These are phyloP conservation scores for Oxyteleia sp. DNA, from an alignment of 2,888 invertebrate genomes.

Conservation along the genomic window DNA sequence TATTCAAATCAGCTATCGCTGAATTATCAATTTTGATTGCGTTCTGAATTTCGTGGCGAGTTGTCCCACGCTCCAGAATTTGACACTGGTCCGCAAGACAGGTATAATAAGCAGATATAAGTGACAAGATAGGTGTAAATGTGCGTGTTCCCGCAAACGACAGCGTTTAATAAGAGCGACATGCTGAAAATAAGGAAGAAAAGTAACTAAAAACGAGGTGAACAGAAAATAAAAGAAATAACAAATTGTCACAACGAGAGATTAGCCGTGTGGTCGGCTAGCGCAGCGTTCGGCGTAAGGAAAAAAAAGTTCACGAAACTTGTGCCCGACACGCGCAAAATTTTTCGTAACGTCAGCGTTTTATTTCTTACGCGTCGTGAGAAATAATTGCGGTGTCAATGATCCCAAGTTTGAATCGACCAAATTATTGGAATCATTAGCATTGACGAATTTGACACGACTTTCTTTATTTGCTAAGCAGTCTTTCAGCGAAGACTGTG, in stretches of 20 bases:
- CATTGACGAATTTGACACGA: conserved; percentile 41
- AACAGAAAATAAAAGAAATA: conserved; percentile 36
- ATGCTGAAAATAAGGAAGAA: conserved; percentile 36
- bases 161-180: conserved; percentile 59
- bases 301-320: conserved; percentile 42
- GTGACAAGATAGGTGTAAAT: conserved; percentile 72
- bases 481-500: conserved; percentile 10
- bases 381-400: conserved; percentile 67
- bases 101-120: conserved; percentile 77
- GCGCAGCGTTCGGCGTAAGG: conserved; percentile 39
- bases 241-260: conserved; percentile 51
- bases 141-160: conserved; percentile 72
- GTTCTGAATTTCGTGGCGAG: conserved; percentile 45
- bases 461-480: conserved; percentile 21
- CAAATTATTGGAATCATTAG: conserved; percentile 58
- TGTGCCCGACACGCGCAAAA: conserved; percentile 43
- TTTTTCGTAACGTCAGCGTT: conserved; percentile 65
- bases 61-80: conserved; percentile 86
- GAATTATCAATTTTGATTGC: conserved; percentile 60
- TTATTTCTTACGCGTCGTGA: conserved; percentile 58
- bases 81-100: conserved; percentile 83
- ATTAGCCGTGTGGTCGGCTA: conserved; percentile 52
- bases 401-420: conserved; percentile 61
- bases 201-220: conserved; percentile 19
- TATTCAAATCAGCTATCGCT: conserved; percentile 53